Evolutionary conservation across 2,888 invertebrate species (phyloP).

Genomic region (Palloptera scutellata): DNA sequence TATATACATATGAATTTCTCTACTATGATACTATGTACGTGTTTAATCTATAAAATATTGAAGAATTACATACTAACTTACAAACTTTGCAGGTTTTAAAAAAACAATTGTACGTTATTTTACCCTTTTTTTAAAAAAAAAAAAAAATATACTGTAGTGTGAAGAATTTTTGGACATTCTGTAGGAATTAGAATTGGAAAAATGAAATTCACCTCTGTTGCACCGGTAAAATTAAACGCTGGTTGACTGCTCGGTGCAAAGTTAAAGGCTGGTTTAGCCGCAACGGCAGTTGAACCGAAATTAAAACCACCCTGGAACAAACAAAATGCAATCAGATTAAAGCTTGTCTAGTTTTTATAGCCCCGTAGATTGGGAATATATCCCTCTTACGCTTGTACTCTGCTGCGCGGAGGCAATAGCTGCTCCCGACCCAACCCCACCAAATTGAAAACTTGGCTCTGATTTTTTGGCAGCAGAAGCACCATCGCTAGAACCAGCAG

Average conservation of each 20-base stretch:
- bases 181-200: no score
- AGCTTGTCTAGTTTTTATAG: background rate
- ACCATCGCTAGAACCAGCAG: slow-evolving; percentile 40
- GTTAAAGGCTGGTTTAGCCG: slow-evolving; percentile 53
- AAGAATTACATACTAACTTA: no score
- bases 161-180: no score
- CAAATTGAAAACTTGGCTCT: slow-evolving; percentile 46
- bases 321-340: background rate
- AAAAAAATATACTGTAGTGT: no score
- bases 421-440: slow-evolving; percentile 22
- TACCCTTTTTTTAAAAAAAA: no score
- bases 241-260: slow-evolving; percentile 47
- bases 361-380: no score
- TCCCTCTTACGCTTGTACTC: slow-evolving; percentile 33
- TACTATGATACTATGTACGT: no score
- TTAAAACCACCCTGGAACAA: slow-evolving; percentile 39
- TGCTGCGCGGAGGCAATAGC: slow-evolving; percentile 18
- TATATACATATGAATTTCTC: no score
- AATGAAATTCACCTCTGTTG: slow-evolving; percentile 40
- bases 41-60: no score
- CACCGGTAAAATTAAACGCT: slow-evolving; percentile 57
- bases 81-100: no score
- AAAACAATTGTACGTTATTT: no score
- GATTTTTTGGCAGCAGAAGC: slow-evolving; percentile 49
- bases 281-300: slow-evolving; percentile 34